Percentiles rank a stretch among this genome's conserved stretches.
Evolutionary conservation across 1,140 invertebrate species (phyloP).

Genomic region (Phthorimaea operculella): DNA sequence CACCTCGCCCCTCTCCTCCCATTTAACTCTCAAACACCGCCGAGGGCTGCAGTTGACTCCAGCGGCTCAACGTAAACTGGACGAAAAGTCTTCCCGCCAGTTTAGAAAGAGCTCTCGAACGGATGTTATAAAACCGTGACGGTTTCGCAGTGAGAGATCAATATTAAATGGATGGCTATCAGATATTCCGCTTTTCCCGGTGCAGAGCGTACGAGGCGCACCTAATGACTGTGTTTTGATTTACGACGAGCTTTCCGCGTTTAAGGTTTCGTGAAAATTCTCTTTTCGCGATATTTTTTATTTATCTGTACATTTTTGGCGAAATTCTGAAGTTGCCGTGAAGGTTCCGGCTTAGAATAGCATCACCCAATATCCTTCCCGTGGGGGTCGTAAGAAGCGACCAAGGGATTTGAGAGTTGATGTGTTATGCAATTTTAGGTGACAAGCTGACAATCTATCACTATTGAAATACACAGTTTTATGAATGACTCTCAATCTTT

Average conservation of each 20-base stretch:
- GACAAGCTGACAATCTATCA: no score
- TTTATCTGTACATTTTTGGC: no score
- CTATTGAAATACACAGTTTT: no score
- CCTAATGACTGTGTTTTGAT: constrained; percentile 28
- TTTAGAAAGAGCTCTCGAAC: constrained; percentile 27
- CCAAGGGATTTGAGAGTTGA: no score
- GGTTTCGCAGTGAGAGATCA: constrained; percentile 18
- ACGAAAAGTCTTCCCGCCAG: constrained; percentile 18
- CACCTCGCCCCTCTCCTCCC: constrained; percentile 15
- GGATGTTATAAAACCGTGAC: constrained; percentile 27
- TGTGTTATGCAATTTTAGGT: no score
- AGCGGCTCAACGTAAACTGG: constrained; percentile 14
- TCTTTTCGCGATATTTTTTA: background rate
- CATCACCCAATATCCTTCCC: no score
- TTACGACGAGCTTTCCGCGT: constrained; percentile 23
- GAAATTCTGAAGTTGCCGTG: no score
- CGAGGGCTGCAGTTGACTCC: constrained; percentile 1
- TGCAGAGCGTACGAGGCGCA: constrained; percentile 17
- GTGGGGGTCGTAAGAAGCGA: no score
- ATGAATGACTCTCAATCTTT: no score
- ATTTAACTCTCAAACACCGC: background rate
- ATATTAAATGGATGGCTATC: constrained; percentile 24
- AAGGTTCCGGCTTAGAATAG: no score
- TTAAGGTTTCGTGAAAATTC: constrained; percentile 4
- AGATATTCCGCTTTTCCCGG: constrained; percentile 21